Conservation (phyloP, 2,113 vertebrate genomes). For the Neopipo cinnamomea region DNA sequence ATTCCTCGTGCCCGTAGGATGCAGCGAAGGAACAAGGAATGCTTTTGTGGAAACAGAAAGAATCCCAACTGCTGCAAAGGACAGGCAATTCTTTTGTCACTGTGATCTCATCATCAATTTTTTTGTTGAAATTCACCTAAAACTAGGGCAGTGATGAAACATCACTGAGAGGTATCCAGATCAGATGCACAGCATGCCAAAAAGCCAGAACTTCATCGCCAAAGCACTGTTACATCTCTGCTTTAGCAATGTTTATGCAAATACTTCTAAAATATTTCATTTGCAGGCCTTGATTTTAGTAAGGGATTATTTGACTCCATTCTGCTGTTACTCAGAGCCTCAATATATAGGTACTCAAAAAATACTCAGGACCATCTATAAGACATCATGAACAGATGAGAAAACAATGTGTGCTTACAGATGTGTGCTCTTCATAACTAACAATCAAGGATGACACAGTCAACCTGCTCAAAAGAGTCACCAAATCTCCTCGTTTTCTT, state of each 20-base stretch:
- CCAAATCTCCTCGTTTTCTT: background rate
- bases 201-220: background rate
- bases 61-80: background rate
- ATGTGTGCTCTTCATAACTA: background rate
- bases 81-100: background rate
- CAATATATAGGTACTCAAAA: background rate
- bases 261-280: background rate
- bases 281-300: background rate
- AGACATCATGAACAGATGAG: background rate
- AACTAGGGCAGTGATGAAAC: background rate
- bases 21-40: background rate
- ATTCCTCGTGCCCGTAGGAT: fast-evolving
- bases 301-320: background rate
- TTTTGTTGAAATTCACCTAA: background rate
- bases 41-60: background rate
- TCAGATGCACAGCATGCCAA: background rate
- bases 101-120: background rate
- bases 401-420: background rate
- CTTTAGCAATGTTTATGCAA: background rate
- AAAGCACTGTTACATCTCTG: background rate
- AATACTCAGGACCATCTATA: background rate
- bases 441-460: background rate
- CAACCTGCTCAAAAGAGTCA: background rate
- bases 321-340: background rate
- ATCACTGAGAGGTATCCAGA: background rate